phyloP scores from a whole-genome alignment of 1,140 invertebrate species.

The Matsumurasca onukii region DNA sequence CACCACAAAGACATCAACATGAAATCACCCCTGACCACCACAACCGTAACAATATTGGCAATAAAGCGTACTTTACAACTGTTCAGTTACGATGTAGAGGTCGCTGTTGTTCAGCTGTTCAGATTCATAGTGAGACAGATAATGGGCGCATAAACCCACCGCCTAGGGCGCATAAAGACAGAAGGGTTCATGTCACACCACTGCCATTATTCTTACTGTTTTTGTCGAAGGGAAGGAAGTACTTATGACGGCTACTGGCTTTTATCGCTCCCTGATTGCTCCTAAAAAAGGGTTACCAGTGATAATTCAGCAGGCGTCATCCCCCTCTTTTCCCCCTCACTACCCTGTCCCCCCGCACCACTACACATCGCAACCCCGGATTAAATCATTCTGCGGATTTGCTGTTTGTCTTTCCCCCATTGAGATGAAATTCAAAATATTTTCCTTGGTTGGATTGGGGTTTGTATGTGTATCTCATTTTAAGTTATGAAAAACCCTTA shows the following conservation, averaged over 20 bases:
- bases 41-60: not conserved
- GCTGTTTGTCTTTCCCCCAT: slow-evolving; percentile 24
- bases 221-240: slow-evolving; percentile 32
- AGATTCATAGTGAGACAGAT: not conserved
- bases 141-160: slow-evolving; percentile 14
- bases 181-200: slow-evolving; percentile 2
- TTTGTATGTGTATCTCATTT: too few species aligned
- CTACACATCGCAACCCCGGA: slow-evolving; percentile 13
- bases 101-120: too few species aligned
- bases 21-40: not conserved
- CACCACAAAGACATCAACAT: too few species aligned
- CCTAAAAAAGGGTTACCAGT: slow-evolving; percentile 37
- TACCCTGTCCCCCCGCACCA: not conserved
- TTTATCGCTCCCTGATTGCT: slow-evolving; percentile 33
- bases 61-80: too few species aligned
- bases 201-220: slow-evolving; percentile 18
- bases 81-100: too few species aligned
- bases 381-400: slow-evolving; percentile 27
- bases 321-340: slow-evolving; percentile 20
- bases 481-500: too few species aligned
- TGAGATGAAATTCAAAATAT: slow-evolving; percentile 20
- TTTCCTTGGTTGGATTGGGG: too few species aligned
- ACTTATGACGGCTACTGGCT: slow-evolving; percentile 36
- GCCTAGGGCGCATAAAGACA: slow-evolving; percentile 1
- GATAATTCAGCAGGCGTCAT: slow-evolving; percentile 36